These are phyloP conservation scores for Oreotragus oreotragus DNA, from an alignment of 2,113 vertebrate genomes.

Conservation along the genomic window DNA sequence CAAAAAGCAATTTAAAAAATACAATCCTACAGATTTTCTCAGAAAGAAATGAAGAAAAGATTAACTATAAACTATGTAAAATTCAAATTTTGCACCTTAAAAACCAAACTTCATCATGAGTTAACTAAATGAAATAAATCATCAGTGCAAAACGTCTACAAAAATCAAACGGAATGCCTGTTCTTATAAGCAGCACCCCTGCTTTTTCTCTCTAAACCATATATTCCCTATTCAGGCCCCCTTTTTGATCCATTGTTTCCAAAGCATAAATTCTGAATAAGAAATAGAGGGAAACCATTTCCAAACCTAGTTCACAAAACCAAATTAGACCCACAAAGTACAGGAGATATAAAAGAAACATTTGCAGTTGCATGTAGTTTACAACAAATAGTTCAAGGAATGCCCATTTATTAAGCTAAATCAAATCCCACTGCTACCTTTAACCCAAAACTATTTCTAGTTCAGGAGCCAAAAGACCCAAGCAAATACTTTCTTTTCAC, in stretches of 20 bases:
- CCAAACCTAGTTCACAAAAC: conserved; percentile 17
- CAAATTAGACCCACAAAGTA: conserved; percentile 17
- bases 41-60: conserved; percentile 47
- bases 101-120: conserved; percentile 14
- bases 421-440: conserved; percentile 61
- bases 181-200: background rate
- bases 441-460: conserved; percentile 64
- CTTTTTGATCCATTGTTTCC: background rate
- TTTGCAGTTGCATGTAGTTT: conserved; percentile 2
- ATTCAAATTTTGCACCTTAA: conserved; percentile 39
- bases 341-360: background rate
- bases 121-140: conserved; percentile 9
- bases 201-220: conserved; percentile 39
- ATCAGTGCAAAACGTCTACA: background rate
- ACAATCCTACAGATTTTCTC: conserved; percentile 55
- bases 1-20: conserved; percentile 50
- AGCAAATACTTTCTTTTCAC: conserved; percentile 61
- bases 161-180: conserved; percentile 42
- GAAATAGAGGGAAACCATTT: conserved; percentile 14
- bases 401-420: conserved; percentile 34
- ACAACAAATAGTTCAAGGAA: conserved; percentile 39
- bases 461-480: conserved; percentile 46
- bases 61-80: conserved; percentile 35
- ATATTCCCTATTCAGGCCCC: background rate
- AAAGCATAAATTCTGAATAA: conserved; percentile 2